Evolutionary conservation across 2,888 invertebrate species (phyloP), one percentile per base, ranked within the genome.

Genomic region (Heliconius ismenius): DNA sequence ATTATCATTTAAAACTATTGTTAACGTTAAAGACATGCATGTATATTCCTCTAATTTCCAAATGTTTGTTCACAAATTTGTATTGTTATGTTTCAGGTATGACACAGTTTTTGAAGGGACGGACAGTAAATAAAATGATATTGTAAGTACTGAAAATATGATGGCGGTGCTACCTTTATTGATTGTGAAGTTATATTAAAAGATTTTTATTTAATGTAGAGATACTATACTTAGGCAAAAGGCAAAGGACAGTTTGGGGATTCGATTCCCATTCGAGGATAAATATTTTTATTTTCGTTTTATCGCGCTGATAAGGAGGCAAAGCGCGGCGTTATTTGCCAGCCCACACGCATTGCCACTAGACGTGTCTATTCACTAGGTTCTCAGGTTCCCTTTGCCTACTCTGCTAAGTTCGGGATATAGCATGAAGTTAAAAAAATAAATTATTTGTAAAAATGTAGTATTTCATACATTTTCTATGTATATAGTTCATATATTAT

Each of bases 41-140:
- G 11, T 43, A 21, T 63, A 62, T 63, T 39, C 43, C 24, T 43
- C 43, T 39, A 62, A 63, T 62, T 73, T 63, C 39, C 11, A 28
- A 73, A 63, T 63, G 39, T 73, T 73, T 63, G 11, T 43, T 73
- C 36, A 63, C 43, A 43, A 62, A 63, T 26, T 62, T 63, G 11
- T 73, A 21, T 70, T 36, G 32, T 70, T 73, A 43, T 62, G 63
- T 73, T 73, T 26, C 73, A 73, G 73, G 73, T 73, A 73, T 26
- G 43, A 43, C 28, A 63, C 39, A n/a, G 21, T 39, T 63, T 39
- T 13, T 24, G 26, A 4, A 13, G 62, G 26, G 62, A 28, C 18
- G 21, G 21, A 18, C 62, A 43, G 43, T 62, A 21, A 62, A 28
- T 43, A 24, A 15, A 43, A 73, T 26, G 26, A 62, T 70, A n/a